Evolutionary conservation across 2,888 invertebrate genomes (phyloP).

Genomic region (Apotomis betuletana): DNA sequence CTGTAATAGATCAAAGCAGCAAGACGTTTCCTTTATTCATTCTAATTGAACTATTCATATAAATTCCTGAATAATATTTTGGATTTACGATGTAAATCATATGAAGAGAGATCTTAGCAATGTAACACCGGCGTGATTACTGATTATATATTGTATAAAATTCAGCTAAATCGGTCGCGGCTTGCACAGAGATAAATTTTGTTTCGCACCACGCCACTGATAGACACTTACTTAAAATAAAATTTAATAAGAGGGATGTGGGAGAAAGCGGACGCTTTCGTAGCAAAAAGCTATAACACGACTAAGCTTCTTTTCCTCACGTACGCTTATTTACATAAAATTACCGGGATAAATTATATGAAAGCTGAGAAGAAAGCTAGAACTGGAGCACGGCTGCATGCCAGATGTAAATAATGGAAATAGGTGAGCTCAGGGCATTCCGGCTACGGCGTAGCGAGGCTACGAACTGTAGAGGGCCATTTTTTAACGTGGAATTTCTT

Average conservation of each 20-base stretch:
- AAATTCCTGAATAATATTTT: no score
- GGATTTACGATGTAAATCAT: no score
- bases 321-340: slow-evolving; percentile 22
- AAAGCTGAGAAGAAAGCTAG: slow-evolving; percentile 11
- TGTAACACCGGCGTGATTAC: no score
- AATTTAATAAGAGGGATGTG: neutral
- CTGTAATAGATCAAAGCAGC: slow-evolving; percentile 5
- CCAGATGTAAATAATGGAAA: slow-evolving; percentile 36
- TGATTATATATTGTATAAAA: no score
- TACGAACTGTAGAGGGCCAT: slow-evolving; percentile 30
- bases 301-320: neutral
- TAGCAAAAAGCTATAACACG: no score
- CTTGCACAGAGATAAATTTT: no score
- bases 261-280: no score
- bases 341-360: slow-evolving; percentile 8
- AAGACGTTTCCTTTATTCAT: neutral
- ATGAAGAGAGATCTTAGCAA: no score
- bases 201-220: no score
- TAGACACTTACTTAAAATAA: no score
- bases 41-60: no score
- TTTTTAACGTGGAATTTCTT: slow-evolving; percentile 21
- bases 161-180: no score
- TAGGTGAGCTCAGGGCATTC: slow-evolving; percentile 14
- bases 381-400: slow-evolving; percentile 31
- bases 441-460: slow-evolving; percentile 42